Base-by-base conservation (phyloP, 2,888 invertebrate genomes). In the Andricus quercusramuli region DNA sequence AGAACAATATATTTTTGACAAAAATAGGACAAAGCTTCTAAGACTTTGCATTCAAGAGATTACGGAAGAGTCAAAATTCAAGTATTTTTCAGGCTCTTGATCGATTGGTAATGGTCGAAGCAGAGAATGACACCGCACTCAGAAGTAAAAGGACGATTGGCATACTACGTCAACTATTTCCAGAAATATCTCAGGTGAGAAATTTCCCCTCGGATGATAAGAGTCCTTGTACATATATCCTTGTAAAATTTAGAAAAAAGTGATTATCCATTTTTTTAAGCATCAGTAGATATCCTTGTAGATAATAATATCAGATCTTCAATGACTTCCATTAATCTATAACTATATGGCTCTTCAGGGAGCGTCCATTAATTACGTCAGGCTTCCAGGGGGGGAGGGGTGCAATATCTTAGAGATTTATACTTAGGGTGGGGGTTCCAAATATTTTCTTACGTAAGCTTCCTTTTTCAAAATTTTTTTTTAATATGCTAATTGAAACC, bases 61-160 rank as follows among this genome's bases (percentile, higher is more conserved):
- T 64, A 83, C n/a, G 79, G 79, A 83, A 83, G 85, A 85, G 85
- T 82, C 83, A 87, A 86, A 86, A 80, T 85, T 82, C 74, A 82
- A 82, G 78, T 81, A 80, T 83, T 80, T 85, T 90, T 78, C 94
- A 96, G 96, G 95, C 94, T 82, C 94, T 96, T 85, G 94, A 96
- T 88, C 95, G 95, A 84, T 93, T 96, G 91, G 94, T 96, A 93
- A 93, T 96, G 88, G 95, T 95, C 85, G 95, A 95, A 86, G 94
- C 95, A 83, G 95, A 95, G 91, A 94, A 94, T 84, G 95, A 95
- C 91, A 93, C 95, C 85, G 95, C 95, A 91, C 95, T 96, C 86
- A 94, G 96, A 89, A 96, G 95, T 93, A 96, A 96, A 93, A 94
- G 96, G 90, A 96, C 96, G 86, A 96, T 96, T 90, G 96, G 96